Base-by-base conservation (phyloP, 2,888 invertebrate genomes). In the Osedax fenrisi region DNA sequence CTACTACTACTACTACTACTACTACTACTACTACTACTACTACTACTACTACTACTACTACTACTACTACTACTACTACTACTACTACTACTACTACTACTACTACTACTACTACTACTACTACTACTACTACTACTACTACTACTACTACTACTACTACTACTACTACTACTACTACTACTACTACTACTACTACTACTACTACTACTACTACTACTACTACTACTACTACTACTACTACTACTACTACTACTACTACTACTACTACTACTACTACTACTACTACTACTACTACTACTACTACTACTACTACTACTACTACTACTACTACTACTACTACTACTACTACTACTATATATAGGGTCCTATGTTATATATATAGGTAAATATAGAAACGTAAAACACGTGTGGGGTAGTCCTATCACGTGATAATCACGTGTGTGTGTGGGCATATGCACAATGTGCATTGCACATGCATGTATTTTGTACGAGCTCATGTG, bases 241-340 rank as follows among this genome's bases (percentile, higher is more conserved):
- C 59, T 26, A 5, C 23, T 41, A 26, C 75, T 74, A 27, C 72
- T 74, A 73, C 27, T 74, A 73, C 74, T 74, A 73, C 68, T 22
- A 22, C 59, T 26, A 5, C 23, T 41, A 26, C 75, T 74, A 27
- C 72, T 74, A 73, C 72, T 74, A 41, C 74, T 73, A 73, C 74
- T 74, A 73, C 74, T 72, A 73, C 72, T 27, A 74, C 72, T 74
- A 74, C 74, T 74, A 74, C 72, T 73, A 74, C 72, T 73, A 74
- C 72, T 27, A 73, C 74, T 24, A 41, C 74, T 74, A 73, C 72
- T 73, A 74, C 74, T 74, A 74, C 72, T 27, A 74, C 74, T 73
- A 74, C 74, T 73, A 74, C 74, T 74, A 27, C 74, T 74, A 74
- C n/a, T n/a, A n/a, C n/a, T n/a, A n/a, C n/a, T n/a, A n/a, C n/a